Evolutionary conservation across 2,797 vertebrate species (phyloP).

Genomic region (Adrianichthys oophorus): DNA sequence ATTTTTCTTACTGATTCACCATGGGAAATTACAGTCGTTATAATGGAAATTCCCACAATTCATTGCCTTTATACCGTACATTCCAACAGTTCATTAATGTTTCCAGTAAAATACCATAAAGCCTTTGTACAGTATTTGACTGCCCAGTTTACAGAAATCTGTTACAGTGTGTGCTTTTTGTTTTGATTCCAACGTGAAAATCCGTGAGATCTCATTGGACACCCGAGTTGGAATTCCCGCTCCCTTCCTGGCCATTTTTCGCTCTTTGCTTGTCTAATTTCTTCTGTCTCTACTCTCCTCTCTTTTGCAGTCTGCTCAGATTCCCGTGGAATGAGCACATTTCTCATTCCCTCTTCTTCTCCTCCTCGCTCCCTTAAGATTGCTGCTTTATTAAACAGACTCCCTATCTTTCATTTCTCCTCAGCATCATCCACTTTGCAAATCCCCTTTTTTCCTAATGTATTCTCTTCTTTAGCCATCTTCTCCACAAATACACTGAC

Average conservation of each 20-base stretch:
- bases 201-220: slow-evolving; percentile 17
- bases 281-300: slow-evolving; percentile 33
- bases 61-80: no score
- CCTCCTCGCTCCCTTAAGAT: slow-evolving; percentile 64
- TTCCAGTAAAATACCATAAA: no score
- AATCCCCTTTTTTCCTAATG: slow-evolving; percentile 41
- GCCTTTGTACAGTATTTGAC: no score
- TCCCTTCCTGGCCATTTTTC: slow-evolving; percentile 6
- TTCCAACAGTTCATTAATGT: no score
- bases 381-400: slow-evolving; percentile 78
- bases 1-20: no score
- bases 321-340: slow-evolving; percentile 71
- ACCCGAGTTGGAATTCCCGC: slow-evolving; percentile 24
- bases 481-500: slow-evolving; percentile 30
- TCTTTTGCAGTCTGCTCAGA: slow-evolving; percentile 74
- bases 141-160: no score
- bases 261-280: slow-evolving; percentile 46
- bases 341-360: slow-evolving; percentile 73
- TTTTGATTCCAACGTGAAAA: background rate
- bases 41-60: no score
- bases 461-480: slow-evolving; percentile 43
- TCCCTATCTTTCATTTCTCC: slow-evolving; percentile 74
- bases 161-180: no score
- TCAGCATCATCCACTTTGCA: slow-evolving; percentile 37
- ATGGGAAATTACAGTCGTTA: no score